Conservation (phyloP, 30 jellyfish, hydroid and myxozoan genomes). For the Catostylus mosaicus region DNA sequence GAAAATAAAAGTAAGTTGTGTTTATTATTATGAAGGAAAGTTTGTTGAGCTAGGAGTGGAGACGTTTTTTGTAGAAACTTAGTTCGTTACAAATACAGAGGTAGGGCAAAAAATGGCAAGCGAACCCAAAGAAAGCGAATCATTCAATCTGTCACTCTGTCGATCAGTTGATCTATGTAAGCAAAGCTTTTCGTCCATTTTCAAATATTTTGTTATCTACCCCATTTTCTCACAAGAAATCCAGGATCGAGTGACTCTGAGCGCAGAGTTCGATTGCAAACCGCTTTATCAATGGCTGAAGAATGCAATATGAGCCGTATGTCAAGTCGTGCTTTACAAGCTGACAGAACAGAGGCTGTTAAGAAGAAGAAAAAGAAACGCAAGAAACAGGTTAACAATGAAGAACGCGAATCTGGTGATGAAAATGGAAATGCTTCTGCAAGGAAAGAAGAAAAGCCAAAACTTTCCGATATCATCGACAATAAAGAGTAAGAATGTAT, state of each 20-base stretch:
- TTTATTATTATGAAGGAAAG: too few species aligned
- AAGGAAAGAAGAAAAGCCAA: slow-evolving; percentile 52
- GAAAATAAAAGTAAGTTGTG: too few species aligned
- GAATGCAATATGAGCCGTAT: slow-evolving; percentile 63
- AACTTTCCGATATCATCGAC: slow-evolving; percentile 53
- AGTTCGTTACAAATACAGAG: too few species aligned
- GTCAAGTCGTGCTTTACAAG: slow-evolving; percentile 48
- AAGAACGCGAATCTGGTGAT: slow-evolving; percentile 45
- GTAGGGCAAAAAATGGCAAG: too few species aligned
- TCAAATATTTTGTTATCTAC: not conserved
- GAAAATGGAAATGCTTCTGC: slow-evolving; percentile 16
- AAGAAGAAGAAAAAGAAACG: slow-evolving; percentile 63
- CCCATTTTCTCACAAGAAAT: slow-evolving; percentile 15
- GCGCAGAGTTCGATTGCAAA: slow-evolving; percentile 62
- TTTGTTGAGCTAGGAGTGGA: too few species aligned
- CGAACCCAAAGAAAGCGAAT: too few species aligned
- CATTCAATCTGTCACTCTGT: too few species aligned
- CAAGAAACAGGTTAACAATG: slow-evolving; percentile 41
- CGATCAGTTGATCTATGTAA: too few species aligned
- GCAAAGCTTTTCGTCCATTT: too few species aligned
- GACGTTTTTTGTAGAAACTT: too few species aligned
- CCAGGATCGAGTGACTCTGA: slow-evolving; percentile 87
- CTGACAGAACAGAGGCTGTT: slow-evolving; percentile 40
- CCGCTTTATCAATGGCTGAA: slow-evolving; percentile 86
- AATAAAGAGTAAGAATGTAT: slow-evolving; percentile 59